Evolutionary conservation across 2,888 invertebrate genomes (phyloP).

Genomic region (Dryadula phaetusa): DNA sequence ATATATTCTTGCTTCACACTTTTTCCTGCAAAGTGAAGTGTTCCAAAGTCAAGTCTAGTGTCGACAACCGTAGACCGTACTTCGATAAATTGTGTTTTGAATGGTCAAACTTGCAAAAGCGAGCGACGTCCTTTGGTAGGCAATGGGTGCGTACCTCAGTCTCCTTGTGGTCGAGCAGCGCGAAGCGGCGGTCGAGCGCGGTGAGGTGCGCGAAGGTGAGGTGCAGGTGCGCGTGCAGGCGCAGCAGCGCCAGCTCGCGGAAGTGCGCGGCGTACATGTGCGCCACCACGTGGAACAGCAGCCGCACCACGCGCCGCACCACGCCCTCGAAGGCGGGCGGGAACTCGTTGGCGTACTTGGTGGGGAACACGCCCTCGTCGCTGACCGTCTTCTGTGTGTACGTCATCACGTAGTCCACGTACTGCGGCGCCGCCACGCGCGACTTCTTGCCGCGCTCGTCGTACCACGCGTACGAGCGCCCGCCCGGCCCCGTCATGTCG

Average conservation of each 20-base stretch:
- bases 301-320: slow-evolving; percentile 97
- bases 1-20: too few species aligned
- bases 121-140: too few species aligned
- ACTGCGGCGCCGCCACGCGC: slow-evolving; percentile 98
- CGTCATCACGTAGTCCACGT: slow-evolving; percentile 99
- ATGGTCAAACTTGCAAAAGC: too few species aligned
- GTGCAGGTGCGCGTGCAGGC: slow-evolving; percentile 98
- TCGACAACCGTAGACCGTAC: too few species aligned
- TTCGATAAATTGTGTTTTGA: too few species aligned
- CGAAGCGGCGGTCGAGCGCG: slow-evolving; percentile 92
- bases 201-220: slow-evolving; percentile 98
- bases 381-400: slow-evolving; percentile 98
- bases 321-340: slow-evolving; percentile 96
- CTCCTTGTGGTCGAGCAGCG: slow-evolving; percentile 97
- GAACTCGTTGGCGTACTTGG: slow-evolving; percentile 98
- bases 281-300: slow-evolving; percentile 98
- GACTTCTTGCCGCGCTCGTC: slow-evolving; percentile 99
- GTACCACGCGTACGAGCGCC: slow-evolving; percentile 98
- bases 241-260: slow-evolving; percentile 96
- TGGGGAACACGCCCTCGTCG: slow-evolving; percentile 98
- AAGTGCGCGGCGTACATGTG: slow-evolving; percentile 99
- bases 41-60: too few species aligned
- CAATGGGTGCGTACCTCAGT: slow-evolving; percentile 85
- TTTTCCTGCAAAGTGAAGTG: too few species aligned
- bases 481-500: slow-evolving; percentile 98